Evolutionary conservation across 1,140 invertebrate species (phyloP).

Genomic region (Macrobrachium nipponense): DNA sequence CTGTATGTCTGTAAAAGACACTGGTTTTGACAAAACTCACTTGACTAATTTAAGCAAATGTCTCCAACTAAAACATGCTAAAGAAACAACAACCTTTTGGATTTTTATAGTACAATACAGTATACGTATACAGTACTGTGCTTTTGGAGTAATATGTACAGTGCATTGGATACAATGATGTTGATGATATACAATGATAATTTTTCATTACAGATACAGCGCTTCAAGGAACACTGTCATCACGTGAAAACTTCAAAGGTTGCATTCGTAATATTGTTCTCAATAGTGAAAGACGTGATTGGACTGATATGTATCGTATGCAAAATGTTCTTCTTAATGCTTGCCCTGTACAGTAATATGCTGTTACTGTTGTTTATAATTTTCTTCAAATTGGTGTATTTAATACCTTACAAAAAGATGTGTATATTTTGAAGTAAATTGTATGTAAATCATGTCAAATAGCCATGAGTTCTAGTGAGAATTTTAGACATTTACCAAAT

Average conservation of each 20-base stretch:
- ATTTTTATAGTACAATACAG: background rate
- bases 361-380: background rate
- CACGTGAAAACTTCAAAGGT: conserved; percentile 87
- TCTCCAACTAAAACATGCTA: no score
- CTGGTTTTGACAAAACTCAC: no score
- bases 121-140: background rate
- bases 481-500: no score
- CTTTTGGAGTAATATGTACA: background rate
- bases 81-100: background rate
- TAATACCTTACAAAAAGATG: background rate
- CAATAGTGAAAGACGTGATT: conserved; percentile 76
- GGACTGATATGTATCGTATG: conserved; percentile 84
- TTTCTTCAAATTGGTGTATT: background rate
- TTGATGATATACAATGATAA: no score
- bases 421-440: background rate
- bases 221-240: conserved; percentile 76
- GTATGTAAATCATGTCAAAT: no score
- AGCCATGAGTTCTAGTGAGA: no score
- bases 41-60: no score
- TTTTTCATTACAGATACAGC: conserved; percentile 66
- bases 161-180: no score
- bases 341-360: conserved; percentile 74
- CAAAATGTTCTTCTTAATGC: conserved; percentile 88
- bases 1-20: no score
- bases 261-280: conserved; percentile 89